A percentile compares a stretch with the other conserved stretches of the same genome.
These are phyloP conservation scores for Arnoldichthys spilopterus DNA, from an alignment of 2,797 vertebrate species.

Conservation along the genomic window DNA sequence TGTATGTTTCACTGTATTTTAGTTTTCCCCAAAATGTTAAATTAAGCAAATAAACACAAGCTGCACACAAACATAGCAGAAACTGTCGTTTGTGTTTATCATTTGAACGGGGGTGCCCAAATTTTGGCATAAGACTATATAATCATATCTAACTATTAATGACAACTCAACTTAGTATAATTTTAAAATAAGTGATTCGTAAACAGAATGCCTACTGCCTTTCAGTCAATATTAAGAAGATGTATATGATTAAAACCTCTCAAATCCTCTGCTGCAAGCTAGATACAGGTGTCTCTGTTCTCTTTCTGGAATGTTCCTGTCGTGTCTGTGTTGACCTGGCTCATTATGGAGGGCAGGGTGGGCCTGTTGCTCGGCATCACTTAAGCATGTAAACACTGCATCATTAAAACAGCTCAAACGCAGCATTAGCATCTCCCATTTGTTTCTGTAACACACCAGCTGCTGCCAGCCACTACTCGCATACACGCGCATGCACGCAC, in stretches of 20 bases:
- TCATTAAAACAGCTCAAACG: conserved; percentile 53
- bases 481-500: conserved; percentile 22
- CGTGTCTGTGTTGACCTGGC: conserved; percentile 15
- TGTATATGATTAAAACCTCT: background rate
- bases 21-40: too few species aligned
- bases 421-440: conserved; percentile 40
- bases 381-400: conserved; percentile 43
- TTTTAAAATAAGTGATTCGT: background rate
- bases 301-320: conserved; percentile 27
- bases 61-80: too few species aligned
- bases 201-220: background rate
- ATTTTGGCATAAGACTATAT: background rate
- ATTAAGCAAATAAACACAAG: too few species aligned
- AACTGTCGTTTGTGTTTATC: too few species aligned
- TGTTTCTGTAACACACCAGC: conserved; percentile 50
- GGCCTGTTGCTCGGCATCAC: conserved; percentile 34
- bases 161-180: too few species aligned
- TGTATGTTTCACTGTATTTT: too few species aligned
- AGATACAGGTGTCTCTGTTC: conserved; percentile 1
- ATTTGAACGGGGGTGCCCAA: too few species aligned
- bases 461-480: conserved; percentile 33
- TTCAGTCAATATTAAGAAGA: background rate
- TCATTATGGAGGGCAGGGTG: conserved; percentile 2
- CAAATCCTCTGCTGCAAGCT: background rate
- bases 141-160: too few species aligned